Percentiles rank a stretch among this genome's conserved stretches.
Evolutionary conservation across 2,113 vertebrate species (phyloP).

Genomic region (Ciconia stormi): DNA sequence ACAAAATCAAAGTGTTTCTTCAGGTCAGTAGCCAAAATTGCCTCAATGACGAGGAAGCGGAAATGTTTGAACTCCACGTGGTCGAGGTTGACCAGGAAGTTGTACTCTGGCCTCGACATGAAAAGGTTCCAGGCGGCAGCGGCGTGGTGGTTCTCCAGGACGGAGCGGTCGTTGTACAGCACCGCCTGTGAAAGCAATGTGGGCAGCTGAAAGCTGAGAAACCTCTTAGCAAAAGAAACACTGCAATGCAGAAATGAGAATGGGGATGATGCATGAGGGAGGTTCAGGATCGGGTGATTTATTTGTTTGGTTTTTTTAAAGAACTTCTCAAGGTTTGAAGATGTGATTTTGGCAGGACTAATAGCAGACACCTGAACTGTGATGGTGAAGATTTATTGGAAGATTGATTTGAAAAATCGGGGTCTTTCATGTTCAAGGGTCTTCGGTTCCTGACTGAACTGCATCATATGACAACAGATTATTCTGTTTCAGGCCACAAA

Average conservation of each 20-base stretch:
- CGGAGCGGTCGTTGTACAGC: slow-evolving; percentile 96
- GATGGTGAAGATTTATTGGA: background rate
- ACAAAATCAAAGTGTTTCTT: slow-evolving; percentile 99
- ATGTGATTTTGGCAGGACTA: background rate
- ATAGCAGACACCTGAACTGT: background rate
- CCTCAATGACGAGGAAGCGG: slow-evolving; percentile 97
- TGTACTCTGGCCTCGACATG: slow-evolving; percentile 94
- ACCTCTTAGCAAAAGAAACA: background rate
- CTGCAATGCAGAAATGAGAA: background rate
- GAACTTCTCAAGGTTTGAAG: background rate
- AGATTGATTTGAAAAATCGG: background rate
- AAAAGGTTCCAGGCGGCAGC: slow-evolving; percentile 98
- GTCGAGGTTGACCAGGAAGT: slow-evolving; percentile 92
- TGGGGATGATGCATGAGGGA: background rate
- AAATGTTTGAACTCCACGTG: slow-evolving; percentile 98
- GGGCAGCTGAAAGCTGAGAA: background rate
- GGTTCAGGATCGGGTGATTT: background rate
- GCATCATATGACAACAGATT: background rate
- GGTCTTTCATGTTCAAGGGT: background rate
- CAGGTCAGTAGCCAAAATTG: slow-evolving; percentile 95
- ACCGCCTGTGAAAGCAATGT: slow-evolving; percentile 78
- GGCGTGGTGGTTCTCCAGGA: slow-evolving; percentile 96
- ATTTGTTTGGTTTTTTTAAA: background rate
- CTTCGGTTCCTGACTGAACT: background rate
- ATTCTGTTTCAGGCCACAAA: background rate